Conservation (phyloP, 2,888 invertebrate species). For the Eucriotettix oculatus region DNA sequence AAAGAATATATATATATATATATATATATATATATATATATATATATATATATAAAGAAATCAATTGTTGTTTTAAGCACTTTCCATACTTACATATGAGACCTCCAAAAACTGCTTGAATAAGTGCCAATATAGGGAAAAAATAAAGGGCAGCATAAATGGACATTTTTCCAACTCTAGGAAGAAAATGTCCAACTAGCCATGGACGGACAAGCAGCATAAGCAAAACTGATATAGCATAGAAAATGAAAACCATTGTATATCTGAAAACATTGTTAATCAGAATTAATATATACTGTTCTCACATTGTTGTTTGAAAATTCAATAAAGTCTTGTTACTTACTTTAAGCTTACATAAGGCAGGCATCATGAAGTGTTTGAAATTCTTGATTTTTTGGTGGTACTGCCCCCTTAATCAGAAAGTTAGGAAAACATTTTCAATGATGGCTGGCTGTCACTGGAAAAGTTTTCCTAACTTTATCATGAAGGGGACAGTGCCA, state of each 20-base stretch:
- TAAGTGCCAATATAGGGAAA: slow-evolving; percentile 68
- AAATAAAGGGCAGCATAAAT: slow-evolving; percentile 91
- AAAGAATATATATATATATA: not conserved
- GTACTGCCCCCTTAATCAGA: no score
- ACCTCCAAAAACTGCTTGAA: slow-evolving; percentile 81
- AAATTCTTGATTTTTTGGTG: no score
- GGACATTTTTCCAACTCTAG: slow-evolving; percentile 54
- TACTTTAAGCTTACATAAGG: no score
- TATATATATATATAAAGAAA: no score
- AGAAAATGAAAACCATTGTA: slow-evolving; percentile 81
- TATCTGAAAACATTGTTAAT: slow-evolving; percentile 43
- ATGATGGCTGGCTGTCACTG: no score
- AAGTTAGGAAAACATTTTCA: no score
- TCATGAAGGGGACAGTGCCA: no score
- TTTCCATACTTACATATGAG: slow-evolving; percentile 57
- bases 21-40: not conserved
- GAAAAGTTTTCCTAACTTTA: no score
- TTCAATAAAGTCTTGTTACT: no score
- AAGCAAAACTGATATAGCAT: slow-evolving; percentile 60
- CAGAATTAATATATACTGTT: no score
- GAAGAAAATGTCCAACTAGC: slow-evolving; percentile 47
- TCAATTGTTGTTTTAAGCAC: not conserved
- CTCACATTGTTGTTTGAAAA: no score
- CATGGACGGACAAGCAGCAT: slow-evolving; percentile 67
- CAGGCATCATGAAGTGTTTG: no score